phyloP scores from a whole-genome alignment of 2,888 invertebrate genomes.

The Acronicta alni region DNA sequence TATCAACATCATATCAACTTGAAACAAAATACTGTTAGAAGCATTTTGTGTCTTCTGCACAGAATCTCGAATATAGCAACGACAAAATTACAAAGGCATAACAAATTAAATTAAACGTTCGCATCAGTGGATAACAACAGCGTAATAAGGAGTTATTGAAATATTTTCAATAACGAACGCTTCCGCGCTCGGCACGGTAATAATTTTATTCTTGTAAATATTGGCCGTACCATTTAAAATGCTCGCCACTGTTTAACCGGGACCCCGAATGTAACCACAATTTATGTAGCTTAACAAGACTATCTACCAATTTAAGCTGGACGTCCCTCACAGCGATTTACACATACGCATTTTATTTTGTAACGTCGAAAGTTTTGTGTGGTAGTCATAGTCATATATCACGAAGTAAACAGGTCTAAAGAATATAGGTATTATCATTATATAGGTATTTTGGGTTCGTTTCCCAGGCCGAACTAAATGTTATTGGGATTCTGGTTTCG shows the following conservation, averaged over 20 bases:
- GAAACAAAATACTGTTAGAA: too few relatives aligned
- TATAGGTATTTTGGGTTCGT: too few relatives aligned
- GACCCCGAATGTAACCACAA: constrained; percentile 53
- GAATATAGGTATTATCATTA: too few relatives aligned
- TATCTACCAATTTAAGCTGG: constrained; percentile 55
- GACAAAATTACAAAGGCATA: constrained; percentile 17
- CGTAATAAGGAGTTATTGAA: constrained; percentile 57
- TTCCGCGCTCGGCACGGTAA: constrained; percentile 49
- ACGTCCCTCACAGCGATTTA: constrained; percentile 42
- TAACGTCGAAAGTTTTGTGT: constrained; percentile 10
- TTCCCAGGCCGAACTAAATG: too few relatives aligned
- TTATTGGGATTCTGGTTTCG: too few relatives aligned
- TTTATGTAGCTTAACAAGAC: constrained; percentile 55
- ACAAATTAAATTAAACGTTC: constrained; percentile 36
- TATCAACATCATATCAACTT: too few relatives aligned
- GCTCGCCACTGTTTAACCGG: constrained; percentile 55
- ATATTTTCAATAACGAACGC: constrained; percentile 57
- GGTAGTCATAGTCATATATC: too few relatives aligned
- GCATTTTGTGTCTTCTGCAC: not conserved
- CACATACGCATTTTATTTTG: constrained; percentile 47
- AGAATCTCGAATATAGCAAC: not conserved
- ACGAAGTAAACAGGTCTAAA: too few relatives aligned
- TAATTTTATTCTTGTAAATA: constrained; percentile 67
- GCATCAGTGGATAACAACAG: constrained; percentile 31
- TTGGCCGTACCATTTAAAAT: constrained; percentile 64